A percentile compares a stretch with the other conserved stretches of the same genome.
Evolutionary conservation across 1,140 invertebrate genomes (phyloP).

Genomic region (Antheraea pernyi): DNA sequence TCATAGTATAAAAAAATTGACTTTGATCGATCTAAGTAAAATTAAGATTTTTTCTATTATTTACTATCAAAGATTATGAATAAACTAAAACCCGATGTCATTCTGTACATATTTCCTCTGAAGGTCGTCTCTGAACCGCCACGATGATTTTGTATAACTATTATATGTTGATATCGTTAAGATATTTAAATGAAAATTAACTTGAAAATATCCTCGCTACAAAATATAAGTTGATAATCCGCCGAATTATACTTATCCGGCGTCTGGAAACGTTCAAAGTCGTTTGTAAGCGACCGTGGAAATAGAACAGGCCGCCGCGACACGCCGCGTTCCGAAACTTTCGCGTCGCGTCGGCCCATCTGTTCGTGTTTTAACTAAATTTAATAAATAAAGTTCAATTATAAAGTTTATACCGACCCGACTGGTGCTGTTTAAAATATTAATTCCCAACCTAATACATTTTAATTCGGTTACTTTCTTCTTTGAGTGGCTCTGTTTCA

Average conservation of each 20-base stretch:
- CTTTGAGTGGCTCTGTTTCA: not conserved
- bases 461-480: constrained; percentile 15
- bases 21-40: too few relatives aligned
- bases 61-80: too few relatives aligned
- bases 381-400: constrained; percentile 12
- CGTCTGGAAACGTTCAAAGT: not conserved
- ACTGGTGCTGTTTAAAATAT: not conserved
- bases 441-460: constrained; percentile 15
- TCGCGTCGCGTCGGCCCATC: not conserved
- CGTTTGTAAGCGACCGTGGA: not conserved
- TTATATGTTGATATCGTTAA: too few relatives aligned
- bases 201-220: not conserved
- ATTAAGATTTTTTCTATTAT: too few relatives aligned
- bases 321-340: not conserved
- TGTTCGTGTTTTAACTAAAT: not conserved
- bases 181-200: not conserved
- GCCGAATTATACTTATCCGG: not conserved
- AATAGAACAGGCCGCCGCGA: not conserved
- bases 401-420: constrained; percentile 3
- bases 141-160: too few relatives aligned
- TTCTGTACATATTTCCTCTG: too few relatives aligned
- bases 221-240: not conserved
- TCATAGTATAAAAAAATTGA: too few relatives aligned
- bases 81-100: too few relatives aligned
- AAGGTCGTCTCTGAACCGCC: too few relatives aligned